phyloP scores from a whole-genome alignment of 2,797 vertebrate genomes.

The Gymnoscopelus microlampas region DNA sequence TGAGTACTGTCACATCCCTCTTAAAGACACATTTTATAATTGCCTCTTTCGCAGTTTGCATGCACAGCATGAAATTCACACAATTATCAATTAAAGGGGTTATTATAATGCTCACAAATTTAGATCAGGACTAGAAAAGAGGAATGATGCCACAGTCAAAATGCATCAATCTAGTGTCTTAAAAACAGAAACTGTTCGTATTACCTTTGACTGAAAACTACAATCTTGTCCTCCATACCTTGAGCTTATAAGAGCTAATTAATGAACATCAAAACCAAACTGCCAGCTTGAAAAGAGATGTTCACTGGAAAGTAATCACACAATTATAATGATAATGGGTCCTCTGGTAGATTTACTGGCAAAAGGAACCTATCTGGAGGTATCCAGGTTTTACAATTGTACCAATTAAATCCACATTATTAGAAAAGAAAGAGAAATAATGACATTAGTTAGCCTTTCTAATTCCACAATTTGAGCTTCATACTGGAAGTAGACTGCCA shows the following conservation, averaged over 20 bases:
- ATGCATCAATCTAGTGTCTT: too few species aligned
- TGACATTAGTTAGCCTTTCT: conserved; percentile 52
- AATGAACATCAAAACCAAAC: conserved; percentile 21
- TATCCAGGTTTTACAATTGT: conserved; percentile 31
- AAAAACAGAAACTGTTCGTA: too few species aligned
- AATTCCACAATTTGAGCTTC: conserved; percentile 55
- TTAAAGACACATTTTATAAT: conserved; percentile 26
- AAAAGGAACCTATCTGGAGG: conserved; percentile 18
- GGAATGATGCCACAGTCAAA: too few species aligned
- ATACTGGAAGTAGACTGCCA: conserved; percentile 41
- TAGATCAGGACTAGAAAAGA: too few species aligned
- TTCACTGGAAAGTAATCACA: neutral
- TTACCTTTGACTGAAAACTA: neutral
- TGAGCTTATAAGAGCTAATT: conserved; percentile 2
- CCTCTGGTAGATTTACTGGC: conserved; percentile 1
- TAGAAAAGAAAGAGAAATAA: conserved; percentile 49
- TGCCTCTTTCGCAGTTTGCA: conserved; percentile 36
- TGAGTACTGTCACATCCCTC: conserved; percentile 36
- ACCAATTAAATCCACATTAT: conserved; percentile 36
- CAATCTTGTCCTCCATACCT: conserved; percentile 16
- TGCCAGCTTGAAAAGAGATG: neutral
- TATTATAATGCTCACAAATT: too few species aligned
- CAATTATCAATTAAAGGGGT: too few species aligned
- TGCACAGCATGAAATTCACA: conserved; percentile 1
- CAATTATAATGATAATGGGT: conserved; percentile 22